Evolutionary conservation across 2,797 vertebrate genomes (phyloP).

Genomic region (Clarias fuscus): DNA sequence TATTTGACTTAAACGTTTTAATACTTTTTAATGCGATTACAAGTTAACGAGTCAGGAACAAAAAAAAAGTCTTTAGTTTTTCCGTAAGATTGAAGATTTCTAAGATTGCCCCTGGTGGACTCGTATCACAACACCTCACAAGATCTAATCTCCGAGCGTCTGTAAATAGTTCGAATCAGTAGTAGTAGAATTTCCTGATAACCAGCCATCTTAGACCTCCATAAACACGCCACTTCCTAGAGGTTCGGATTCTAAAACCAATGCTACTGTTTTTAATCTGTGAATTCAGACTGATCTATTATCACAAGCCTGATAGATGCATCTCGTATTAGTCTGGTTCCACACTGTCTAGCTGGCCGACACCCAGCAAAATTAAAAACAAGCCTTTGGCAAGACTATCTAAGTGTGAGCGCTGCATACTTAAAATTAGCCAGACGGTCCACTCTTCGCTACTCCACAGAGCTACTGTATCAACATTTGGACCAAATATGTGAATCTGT

Average conservation of each 20-base stretch:
- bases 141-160: neutral
- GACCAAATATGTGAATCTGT: neutral
- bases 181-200: neutral
- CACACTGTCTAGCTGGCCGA: conserved; percentile 24
- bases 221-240: neutral
- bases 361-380: conserved; percentile 7
- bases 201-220: neutral
- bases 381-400: neutral
- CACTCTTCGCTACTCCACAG: neutral
- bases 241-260: conserved; percentile 20
- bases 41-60: neutral
- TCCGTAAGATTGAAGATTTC: neutral
- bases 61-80: neutral
- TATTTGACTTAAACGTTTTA: neutral
- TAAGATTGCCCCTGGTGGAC: neutral
- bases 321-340: conserved; percentile 36
- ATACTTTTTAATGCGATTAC: too few relatives aligned
- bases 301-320: conserved; percentile 29
- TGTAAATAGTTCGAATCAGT: neutral
- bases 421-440: neutral
- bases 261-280: neutral
- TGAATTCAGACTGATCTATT: conserved; percentile 2
- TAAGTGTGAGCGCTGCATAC: neutral
- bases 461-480: neutral
- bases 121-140: neutral